Evolutionary conservation across 2,888 invertebrate genomes (phyloP), one percentile per base, ranked within the genome.

Genomic region (Hymenopus coronatus): DNA sequence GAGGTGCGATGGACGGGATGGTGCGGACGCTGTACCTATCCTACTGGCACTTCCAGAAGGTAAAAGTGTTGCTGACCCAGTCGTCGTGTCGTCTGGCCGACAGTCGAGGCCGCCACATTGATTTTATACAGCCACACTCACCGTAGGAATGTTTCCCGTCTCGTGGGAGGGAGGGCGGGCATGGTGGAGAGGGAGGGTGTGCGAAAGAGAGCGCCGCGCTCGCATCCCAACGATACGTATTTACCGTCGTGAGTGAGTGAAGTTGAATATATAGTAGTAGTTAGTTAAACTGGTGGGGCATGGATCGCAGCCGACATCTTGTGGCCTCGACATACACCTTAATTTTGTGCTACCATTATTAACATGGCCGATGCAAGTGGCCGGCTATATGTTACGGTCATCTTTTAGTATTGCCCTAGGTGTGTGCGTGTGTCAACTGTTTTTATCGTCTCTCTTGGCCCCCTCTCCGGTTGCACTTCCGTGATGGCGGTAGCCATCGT

Each of bases 1-100:
- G 54, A 54, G 40, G 85, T 54, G 40, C 27, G 46, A 94, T 94
- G 94, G 93, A 94, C 92, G 93, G 93, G 92, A 93, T 93, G 91
- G 92, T 93, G 91, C 93, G 93, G 91, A 93, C 93, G 91, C 92
- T 93, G 91, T 92, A 94, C 91, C 92, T 93, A 91, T 92, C 93
- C 90, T 93, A 93, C 91, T 92, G 92, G 92, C 92, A 92, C 92
- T 90, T 90, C 70, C 91, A 92, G 92, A 92, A 89, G 92, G 93
- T 93, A 93, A 93, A 93, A 93, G 92, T 92, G 91, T 91, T 90
- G 90, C 90, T 90, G 90, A 90, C 90, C 86, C 40, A 88, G 85
- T 84, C 87, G 88, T 70, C 82, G 88, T 82, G 84, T 88, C 83
- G 84, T 85, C 85, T 88, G 83, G 83, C 89, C 84, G 86, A 88